Evolutionary conservation across 2,888 invertebrate genomes (phyloP), one percentile per base, ranked within the genome.

Genomic region (Rhodophaea formosa): DNA sequence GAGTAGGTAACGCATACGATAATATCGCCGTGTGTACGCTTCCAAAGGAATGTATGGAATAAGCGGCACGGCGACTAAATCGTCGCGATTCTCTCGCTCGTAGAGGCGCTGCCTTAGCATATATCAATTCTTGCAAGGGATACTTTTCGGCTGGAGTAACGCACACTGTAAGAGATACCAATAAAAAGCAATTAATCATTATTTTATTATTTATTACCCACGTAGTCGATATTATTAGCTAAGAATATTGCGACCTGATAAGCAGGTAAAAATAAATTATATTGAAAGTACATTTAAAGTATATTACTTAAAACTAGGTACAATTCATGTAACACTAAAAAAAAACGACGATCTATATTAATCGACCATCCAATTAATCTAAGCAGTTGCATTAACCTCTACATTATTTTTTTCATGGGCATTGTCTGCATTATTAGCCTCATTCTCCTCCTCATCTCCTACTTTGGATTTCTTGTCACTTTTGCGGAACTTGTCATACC

Each of bases 401-500:
- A 72, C 71, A 58, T 68, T 80, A 59, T 73, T 79, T 63, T 87
- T 88, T 62, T 89, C 91, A 59, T 70, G 74, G 15, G 74, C 72
- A 30, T 77, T 80, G 12, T 83, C 88, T 39, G 80, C 80, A 17
- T 79, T 79, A 60, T 74, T 82, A 3, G 76, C 69, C 45, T 84
- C 84, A 57, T 68, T 79, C 63, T 84, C 89, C 59, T 84, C 90
- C 54, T 75, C 80, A 57, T 86, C 92, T 29, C 82, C 91, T 58
- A 78, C 70, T 65, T 88, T 92, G 32, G 76, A 67, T 66, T 89
- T 92, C 77, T 94, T 94, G 72, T 95, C 94, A 65, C 94, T 93
- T 80, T 93, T 93, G 55, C 94, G 91, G 73, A 94, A 94, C 69
- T 93, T 92, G 80, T 94, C 94, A 69, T 93, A 94, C 67, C 94